phyloP scores from a whole-genome alignment of 2,888 invertebrate genomes.

The Brenthis hecate region DNA sequence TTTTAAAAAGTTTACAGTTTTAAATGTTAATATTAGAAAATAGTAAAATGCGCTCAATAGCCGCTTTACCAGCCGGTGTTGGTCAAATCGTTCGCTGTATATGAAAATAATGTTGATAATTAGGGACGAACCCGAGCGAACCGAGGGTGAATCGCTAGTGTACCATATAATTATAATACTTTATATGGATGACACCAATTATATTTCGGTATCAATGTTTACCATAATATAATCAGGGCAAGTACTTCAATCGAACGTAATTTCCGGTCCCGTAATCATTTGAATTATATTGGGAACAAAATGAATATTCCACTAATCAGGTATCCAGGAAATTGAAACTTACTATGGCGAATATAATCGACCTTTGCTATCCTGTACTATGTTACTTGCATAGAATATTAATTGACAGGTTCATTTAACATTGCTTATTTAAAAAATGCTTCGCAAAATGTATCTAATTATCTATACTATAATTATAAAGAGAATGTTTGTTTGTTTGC shows the following conservation, averaged over 20 bases:
- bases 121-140: no score
- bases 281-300: constrained; percentile 51
- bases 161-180: no score
- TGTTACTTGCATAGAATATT: constrained; percentile 29
- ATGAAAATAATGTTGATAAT: no score
- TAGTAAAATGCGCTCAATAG: no score
- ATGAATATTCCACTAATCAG: constrained; percentile 44
- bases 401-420: constrained; percentile 16
- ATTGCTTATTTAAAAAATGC: background rate
- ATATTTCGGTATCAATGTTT: constrained; percentile 51
- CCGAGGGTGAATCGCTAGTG: no score
- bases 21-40: no score
- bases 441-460: no score
- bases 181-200: constrained; percentile 7
- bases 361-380: constrained; percentile 38
- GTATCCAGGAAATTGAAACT: constrained; percentile 42
- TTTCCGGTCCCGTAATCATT: constrained; percentile 65
- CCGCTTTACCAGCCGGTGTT: no score
- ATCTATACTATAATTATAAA: no score
- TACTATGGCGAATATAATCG: constrained; percentile 42
- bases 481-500: no score
- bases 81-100: no score
- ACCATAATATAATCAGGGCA: constrained; percentile 49
- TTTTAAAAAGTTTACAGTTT: no score
- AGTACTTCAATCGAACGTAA: constrained; percentile 59